phyloP scores from a whole-genome alignment of 2,888 invertebrate species.

The Cephus sareptanus region DNA sequence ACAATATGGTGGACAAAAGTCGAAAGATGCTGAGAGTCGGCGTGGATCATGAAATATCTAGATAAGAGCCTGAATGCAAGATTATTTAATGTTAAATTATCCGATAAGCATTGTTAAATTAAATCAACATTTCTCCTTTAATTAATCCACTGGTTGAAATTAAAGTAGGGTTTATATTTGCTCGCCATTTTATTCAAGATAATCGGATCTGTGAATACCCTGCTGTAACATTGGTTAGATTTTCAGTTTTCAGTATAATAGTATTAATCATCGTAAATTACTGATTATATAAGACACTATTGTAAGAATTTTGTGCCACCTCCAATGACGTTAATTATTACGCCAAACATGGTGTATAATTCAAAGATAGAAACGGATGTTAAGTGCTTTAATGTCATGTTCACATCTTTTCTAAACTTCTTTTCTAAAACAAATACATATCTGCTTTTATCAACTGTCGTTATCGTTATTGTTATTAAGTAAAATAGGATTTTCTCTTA shows the following conservation, averaged over 20 bases:
- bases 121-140: not conserved
- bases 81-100: not conserved
- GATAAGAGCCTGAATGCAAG: not conserved
- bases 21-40: constrained; percentile 1
- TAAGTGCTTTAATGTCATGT: not conserved
- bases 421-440: not conserved
- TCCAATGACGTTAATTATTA: not conserved
- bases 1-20: constrained; percentile 55
- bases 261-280: not conserved
- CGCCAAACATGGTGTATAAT: too few species aligned
- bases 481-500: too few species aligned
- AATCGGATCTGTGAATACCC: not conserved
- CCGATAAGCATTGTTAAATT: not conserved
- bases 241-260: not conserved
- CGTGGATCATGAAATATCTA: not conserved
- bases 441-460: not conserved
- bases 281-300: not conserved
- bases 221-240: not conserved
- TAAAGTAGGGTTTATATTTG: not conserved
- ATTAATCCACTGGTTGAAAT: not conserved
- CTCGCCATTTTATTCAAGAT: not conserved
- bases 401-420: not conserved
- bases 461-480: not conserved
- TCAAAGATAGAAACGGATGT: too few species aligned
- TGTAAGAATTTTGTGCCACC: not conserved